These are phyloP conservation scores for Latrodectus geometricus DNA, from an alignment of 1,140 invertebrate species.

Conservation along the genomic window DNA sequence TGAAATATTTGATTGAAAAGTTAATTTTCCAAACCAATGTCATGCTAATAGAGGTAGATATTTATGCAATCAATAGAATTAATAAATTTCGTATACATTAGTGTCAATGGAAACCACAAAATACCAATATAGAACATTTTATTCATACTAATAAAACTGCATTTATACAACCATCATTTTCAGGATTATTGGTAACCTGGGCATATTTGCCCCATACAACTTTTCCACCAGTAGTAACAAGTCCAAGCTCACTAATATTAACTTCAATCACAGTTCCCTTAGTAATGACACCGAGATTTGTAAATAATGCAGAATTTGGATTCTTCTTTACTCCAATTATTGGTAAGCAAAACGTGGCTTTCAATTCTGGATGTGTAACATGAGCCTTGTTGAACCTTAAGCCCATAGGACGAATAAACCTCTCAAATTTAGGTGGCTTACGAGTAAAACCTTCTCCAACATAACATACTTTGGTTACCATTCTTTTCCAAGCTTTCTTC, in stretches of 20 bases:
- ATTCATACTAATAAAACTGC: conserved; percentile 91
- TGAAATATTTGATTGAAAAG: no score
- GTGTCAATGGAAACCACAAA: no score
- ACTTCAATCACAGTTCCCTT: conserved; percentile 98
- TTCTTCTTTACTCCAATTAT: conserved; percentile 99
- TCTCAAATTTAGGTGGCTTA: conserved; percentile 99
- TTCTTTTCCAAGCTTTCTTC: conserved; percentile 98
- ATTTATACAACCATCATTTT: conserved; percentile 99
- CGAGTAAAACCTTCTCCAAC: conserved; percentile 98
- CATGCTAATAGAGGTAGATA: no score
- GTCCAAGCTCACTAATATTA: conserved; percentile 97
- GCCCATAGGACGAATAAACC: conserved; percentile 99
- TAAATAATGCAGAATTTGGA: conserved; percentile 97
- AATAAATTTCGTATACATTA: no score
- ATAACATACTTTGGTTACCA: conserved; percentile 99
- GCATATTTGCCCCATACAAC: conserved; percentile 99
- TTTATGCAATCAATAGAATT: no score
- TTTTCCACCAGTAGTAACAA: conserved; percentile 99
- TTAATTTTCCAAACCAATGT: no score
- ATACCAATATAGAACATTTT: background rate
- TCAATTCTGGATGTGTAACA: conserved; percentile 98
- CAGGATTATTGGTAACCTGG: conserved; percentile 99
- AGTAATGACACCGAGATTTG: conserved; percentile 96
- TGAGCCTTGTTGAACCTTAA: conserved; percentile 96
- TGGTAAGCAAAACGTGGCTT: conserved; percentile 96